A percentile compares a stretch with the other conserved stretches of the same genome.
Conservation (phyloP, 2,888 invertebrate species). For the Tortrix viridana region DNA sequence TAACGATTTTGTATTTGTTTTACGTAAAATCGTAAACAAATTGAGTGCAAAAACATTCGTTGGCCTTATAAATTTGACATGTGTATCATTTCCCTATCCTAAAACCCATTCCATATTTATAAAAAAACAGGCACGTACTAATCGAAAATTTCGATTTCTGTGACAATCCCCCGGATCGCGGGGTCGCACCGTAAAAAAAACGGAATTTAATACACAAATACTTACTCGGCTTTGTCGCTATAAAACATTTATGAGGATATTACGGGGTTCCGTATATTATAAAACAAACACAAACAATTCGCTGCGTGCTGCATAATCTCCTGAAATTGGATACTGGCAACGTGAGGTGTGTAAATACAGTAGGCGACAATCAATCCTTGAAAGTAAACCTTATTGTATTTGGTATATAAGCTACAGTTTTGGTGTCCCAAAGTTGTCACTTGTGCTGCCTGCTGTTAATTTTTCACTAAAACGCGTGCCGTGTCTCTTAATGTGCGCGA, state of each 20-base stretch:
- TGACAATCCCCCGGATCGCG: slow-evolving; percentile 51
- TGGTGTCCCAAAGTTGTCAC: not conserved
- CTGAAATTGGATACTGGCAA: slow-evolving; percentile 63
- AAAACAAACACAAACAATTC: slow-evolving; percentile 68
- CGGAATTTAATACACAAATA: slow-evolving; percentile 68
- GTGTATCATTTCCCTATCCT: not conserved
- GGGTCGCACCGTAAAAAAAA: slow-evolving; percentile 48
- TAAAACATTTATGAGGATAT: slow-evolving; percentile 73
- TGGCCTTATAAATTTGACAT: too few relatives aligned
- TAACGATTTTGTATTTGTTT: too few relatives aligned
- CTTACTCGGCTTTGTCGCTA: slow-evolving; percentile 57
- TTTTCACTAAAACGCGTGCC: slow-evolving; percentile 13
- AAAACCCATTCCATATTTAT: not conserved
- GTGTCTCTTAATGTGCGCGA: slow-evolving; percentile 6
- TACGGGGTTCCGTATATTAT: slow-evolving; percentile 60
- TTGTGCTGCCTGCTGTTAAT: slow-evolving; percentile 13
- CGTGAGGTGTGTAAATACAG: slow-evolving; percentile 42
- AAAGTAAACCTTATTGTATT: not conserved
- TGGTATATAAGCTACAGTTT: not conserved
- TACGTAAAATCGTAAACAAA: too few relatives aligned
- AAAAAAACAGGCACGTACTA: slow-evolving; percentile 30
- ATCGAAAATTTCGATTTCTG: slow-evolving; percentile 50
- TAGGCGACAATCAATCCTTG: not conserved
- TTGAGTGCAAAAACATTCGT: too few relatives aligned
- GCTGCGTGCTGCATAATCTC: slow-evolving; percentile 68